Evolutionary conservation across 2,888 invertebrate species (phyloP).

Genomic region (Trissoscelio sp.): DNA sequence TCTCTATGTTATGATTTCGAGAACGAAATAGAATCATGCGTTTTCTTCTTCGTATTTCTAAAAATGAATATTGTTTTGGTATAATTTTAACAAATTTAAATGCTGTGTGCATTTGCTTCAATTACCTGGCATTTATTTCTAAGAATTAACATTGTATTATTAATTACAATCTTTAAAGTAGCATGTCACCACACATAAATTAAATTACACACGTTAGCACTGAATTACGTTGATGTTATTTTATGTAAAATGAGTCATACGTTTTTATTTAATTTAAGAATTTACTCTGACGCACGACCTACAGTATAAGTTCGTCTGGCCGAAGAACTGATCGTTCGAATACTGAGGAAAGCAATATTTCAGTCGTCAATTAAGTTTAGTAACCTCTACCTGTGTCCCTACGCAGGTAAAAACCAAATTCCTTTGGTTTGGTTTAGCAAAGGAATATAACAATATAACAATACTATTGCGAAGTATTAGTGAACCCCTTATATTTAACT

Average conservation of each 20-base stretch:
- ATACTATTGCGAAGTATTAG: slow-evolving; percentile 10
- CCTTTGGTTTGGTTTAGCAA: slow-evolving; percentile 23
- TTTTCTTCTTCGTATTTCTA: too few species aligned
- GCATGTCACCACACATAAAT: slow-evolving; percentile 20
- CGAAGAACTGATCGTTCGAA: slow-evolving; percentile 12
- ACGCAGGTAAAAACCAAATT: slow-evolving; percentile 39
- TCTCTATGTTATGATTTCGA: too few species aligned
- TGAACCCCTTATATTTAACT: neutral
- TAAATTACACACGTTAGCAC: neutral
- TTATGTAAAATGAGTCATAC: slow-evolving; percentile 27
- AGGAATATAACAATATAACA: too few species aligned
- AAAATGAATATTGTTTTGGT: too few species aligned
- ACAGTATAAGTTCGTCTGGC: slow-evolving; percentile 5
- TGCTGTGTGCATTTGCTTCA: slow-evolving; percentile 21
- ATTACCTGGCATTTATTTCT: slow-evolving; percentile 19
- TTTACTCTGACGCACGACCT: slow-evolving; percentile 10
- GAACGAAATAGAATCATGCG: too few species aligned
- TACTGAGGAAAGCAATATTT: too few species aligned
- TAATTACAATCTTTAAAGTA: slow-evolving; percentile 20
- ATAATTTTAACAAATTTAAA: slow-evolving; percentile 27
- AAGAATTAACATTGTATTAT: slow-evolving; percentile 1
- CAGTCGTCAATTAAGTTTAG: slow-evolving; percentile 38
- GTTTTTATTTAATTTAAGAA: neutral
- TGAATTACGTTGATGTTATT: slow-evolving; percentile 9
- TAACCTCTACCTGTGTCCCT: slow-evolving; percentile 29